phyloP scores from a whole-genome alignment of 2,888 invertebrate species.

The Ellobium chinense region DNA sequence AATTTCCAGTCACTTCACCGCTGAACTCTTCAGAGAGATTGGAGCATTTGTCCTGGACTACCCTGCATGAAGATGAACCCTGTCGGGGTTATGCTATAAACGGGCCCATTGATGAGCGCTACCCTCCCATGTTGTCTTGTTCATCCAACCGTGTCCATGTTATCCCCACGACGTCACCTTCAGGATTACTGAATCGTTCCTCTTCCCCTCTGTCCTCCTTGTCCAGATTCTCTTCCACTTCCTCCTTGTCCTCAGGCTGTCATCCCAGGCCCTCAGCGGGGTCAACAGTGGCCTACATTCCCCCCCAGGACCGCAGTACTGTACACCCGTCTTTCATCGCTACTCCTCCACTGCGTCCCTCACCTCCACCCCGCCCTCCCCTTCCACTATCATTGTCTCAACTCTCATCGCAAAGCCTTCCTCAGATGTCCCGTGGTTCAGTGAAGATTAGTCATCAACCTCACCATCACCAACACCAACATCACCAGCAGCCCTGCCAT shows the following conservation, averaged over 20 bases:
- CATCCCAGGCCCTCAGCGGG: too few relatives aligned
- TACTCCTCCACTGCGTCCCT: not conserved
- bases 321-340: not conserved
- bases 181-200: not conserved
- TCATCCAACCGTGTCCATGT: not conserved
- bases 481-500: not conserved
- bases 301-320: not conserved
- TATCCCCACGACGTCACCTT: not conserved
- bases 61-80: too few relatives aligned
- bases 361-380: not conserved
- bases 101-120: not conserved
- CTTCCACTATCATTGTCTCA: not conserved
- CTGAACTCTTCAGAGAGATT: not conserved
- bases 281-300: not conserved
- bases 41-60: not conserved
- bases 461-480: not conserved
- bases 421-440: not conserved
- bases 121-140: not conserved
- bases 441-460: too few relatives aligned
- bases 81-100: not conserved
- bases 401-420: not conserved
- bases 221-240: not conserved
- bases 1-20: slow-evolving; percentile 11
- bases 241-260: not conserved
- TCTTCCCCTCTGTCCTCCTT: not conserved